Evolutionary conservation across 2,888 invertebrate species (phyloP).

Genomic region (Parnassius apollo): DNA sequence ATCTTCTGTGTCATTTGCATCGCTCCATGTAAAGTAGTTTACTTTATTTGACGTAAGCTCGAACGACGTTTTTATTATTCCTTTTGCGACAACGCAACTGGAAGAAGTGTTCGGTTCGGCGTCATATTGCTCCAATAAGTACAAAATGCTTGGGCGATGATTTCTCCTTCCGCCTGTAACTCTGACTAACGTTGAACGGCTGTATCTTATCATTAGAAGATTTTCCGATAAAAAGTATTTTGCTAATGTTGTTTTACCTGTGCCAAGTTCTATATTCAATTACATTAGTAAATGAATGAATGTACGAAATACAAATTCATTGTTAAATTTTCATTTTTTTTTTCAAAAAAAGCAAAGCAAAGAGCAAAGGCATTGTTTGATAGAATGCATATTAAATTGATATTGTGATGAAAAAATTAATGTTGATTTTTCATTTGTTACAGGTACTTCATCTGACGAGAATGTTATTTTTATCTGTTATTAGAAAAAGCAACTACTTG

Average conservation of each 20-base stretch:
- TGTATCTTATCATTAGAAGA: constrained; percentile 40
- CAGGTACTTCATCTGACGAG: too few relatives aligned
- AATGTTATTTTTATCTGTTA: too few relatives aligned
- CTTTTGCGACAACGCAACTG: constrained; percentile 3
- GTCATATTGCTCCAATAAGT: constrained; percentile 12
- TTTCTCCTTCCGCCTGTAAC: constrained; percentile 12
- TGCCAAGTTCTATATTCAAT: constrained; percentile 1
- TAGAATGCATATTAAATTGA: too few relatives aligned
- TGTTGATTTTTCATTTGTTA: too few relatives aligned
- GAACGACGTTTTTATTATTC: constrained; percentile 6
- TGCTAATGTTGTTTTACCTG: constrained; percentile 30
- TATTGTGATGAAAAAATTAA: too few relatives aligned
- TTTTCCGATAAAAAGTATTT: constrained; percentile 40
- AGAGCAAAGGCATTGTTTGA: too few relatives aligned
- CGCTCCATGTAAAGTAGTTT: not conserved
- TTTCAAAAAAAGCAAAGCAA: too few relatives aligned
- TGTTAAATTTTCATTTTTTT: too few relatives aligned
- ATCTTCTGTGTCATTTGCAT: constrained; percentile 1
- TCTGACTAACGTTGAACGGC: constrained; percentile 18
- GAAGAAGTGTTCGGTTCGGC: constrained; percentile 1
- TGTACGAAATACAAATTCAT: too few relatives aligned
- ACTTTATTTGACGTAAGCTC: constrained; percentile 2
- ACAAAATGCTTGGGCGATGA: constrained; percentile 10
- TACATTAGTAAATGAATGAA: too few relatives aligned
- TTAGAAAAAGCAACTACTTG: too few relatives aligned